Evolutionary conservation across 64 coral and sea anemone species (phyloP), one percentile per base, ranked within the genome.

Genomic region (Acropora yongei): DNA sequence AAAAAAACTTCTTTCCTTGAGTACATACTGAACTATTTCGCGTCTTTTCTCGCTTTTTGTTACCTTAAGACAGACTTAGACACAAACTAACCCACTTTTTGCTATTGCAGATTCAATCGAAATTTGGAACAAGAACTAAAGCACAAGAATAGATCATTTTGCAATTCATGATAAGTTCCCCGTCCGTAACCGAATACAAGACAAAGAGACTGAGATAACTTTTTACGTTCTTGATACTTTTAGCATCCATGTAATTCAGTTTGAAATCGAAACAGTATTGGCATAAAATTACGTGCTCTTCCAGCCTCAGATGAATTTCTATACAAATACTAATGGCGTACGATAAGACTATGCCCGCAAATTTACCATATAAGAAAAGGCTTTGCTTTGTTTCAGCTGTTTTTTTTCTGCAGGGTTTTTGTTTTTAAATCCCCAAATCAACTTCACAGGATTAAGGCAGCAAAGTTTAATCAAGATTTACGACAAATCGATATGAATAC

Each of bases 381-480:
- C 60, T 55, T 55, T 10, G 51, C 11, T 63, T 55, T 55, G 51
- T 55, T 9, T 9, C 9, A 55, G 9, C 51, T 68, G 44, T 7
- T 55, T 55, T 55, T 55, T 55, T 10, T 55, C 51, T 55, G 6
- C 5, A 55, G 51, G 51, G 30, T 30, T 30, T 30, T 30, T 30
- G 30, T 30, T 30, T 40, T 3, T 18, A 48, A 72, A 85, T 85
- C 82, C 82, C 7, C 40, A 18, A 17, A 65, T 85, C 45, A 85
- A 71, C 45, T 69, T 49, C 45, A 68, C 49, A 45, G 68, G 82
- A 85, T 85, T 82, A 71, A 20, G 30, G 49, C 68, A 85, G 45
- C 63, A 47, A 48, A 85, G 82, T 69, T 69, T 85, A 71, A 85
- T 85, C 20, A 69, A 72, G 65, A 8, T 19, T 72, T 85, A 49